Evolutionary conservation across 2,113 vertebrate species (phyloP), one percentile per base, ranked within the genome.

Genomic region (Lamprologus lemairii): DNA sequence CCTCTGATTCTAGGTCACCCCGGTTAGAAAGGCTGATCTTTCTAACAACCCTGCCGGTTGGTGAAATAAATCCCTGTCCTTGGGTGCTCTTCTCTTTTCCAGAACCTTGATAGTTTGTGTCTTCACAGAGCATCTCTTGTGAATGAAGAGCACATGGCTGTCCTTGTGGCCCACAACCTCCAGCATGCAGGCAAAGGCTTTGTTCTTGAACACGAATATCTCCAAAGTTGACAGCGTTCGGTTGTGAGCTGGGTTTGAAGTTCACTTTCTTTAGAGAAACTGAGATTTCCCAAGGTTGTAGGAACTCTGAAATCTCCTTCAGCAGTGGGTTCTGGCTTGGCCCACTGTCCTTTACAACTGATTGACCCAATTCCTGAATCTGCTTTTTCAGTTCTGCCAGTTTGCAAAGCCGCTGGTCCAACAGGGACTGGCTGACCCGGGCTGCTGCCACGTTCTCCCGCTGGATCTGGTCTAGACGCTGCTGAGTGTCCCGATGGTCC

Each of bases 221-320:
- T 71, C 97, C 97, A 37, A 97, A 97, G n/a, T 47, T 80, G 4
- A 92, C 89, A 4, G 83, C 89, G 14, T 95, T 96, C 5, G 92
- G 89, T 75, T 95, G 95, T 21, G 95, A 95, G 83, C 95, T 96
- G 0, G 96, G 96, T 82, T 95, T 95, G 81, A 97, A 97, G 78
- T 86, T 92, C 3, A 97, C 96, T 82, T 95, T 96, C 84, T 95
- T 97, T 7, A 97, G 80, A 14, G 93, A 91, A 58, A 97, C 83
- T 4, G 95, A 93, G 23, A 97, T 92, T 75, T 96, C 94, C 92
- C 93, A 96, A 8, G 95, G 92, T 53, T 96, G 95, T 16, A 97
- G 87, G 33, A 97, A 94, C 28, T 96, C 94, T 3, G 92, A 45
- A 3, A 95, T 88, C n/a, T 93, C 94, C 68, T 93, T 94, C 11